Percentiles rank a stretch among this genome's conserved stretches.
Conservation (phyloP, 2,797 vertebrate species). For the Petrocephalus sullivani region DNA sequence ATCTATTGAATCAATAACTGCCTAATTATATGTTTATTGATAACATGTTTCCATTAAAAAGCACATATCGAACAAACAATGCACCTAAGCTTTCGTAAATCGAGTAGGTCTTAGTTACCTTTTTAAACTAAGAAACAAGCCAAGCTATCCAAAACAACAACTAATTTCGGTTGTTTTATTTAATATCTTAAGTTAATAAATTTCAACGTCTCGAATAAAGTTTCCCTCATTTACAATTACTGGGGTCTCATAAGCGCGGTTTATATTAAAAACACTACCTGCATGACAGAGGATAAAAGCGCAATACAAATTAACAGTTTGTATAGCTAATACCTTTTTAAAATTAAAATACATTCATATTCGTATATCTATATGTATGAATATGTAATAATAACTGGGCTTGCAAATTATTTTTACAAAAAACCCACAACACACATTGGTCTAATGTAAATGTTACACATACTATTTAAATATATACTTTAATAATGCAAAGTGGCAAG, state of each 20-base stretch:
- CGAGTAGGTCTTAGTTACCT: not conserved
- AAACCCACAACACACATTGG: not conserved
- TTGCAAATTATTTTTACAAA: not conserved
- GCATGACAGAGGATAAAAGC: not conserved
- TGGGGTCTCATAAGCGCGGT: not conserved
- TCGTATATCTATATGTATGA: not conserved
- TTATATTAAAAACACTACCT: not conserved
- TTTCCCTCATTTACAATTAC: not conserved
- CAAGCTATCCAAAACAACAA: not conserved
- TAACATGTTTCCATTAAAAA: not conserved
- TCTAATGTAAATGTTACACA: not conserved
- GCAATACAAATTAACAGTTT: not conserved
- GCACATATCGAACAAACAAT: not conserved
- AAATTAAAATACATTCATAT: not conserved
- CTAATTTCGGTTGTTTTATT: not conserved
- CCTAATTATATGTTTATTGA: not conserved
- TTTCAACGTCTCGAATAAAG: not conserved
- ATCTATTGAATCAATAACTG: not conserved
- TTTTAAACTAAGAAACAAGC: not conserved
- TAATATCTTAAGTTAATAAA: not conserved
- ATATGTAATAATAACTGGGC: not conserved
- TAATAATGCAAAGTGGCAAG: not conserved
- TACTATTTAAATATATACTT: conserved; percentile 2
- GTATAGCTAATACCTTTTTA: not conserved
- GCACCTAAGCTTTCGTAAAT: not conserved